These are phyloP conservation scores for Selenia dentaria DNA, from an alignment of 2,888 invertebrate genomes.

Conservation along the genomic window DNA sequence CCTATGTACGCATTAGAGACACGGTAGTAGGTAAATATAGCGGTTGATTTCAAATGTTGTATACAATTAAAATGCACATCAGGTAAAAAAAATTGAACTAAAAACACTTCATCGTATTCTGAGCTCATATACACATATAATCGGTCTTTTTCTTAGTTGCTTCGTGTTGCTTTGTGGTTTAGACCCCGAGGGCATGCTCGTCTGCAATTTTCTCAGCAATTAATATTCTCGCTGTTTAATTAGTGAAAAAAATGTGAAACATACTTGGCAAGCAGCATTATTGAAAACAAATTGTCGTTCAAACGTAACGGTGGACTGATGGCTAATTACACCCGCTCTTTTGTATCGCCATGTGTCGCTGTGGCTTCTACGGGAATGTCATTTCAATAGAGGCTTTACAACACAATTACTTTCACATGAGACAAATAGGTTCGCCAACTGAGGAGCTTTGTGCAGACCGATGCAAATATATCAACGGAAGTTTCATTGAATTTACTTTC, in stretches of 20 bases:
- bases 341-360: slow-evolving; percentile 62
- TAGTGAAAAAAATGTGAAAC: slow-evolving; percentile 73
- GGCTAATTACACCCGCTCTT: slow-evolving; percentile 55
- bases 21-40: too few relatives aligned
- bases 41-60: too few relatives aligned
- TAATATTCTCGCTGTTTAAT: slow-evolving; percentile 72
- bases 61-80: too few relatives aligned
- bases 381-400: slow-evolving; percentile 22
- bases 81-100: background rate
- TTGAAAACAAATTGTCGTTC: slow-evolving; percentile 51
- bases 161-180: slow-evolving; percentile 67
- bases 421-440: too few relatives aligned
- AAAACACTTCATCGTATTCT: slow-evolving; percentile 47
- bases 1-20: too few relatives aligned
- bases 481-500: too few relatives aligned
- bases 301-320: slow-evolving; percentile 52
- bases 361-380: slow-evolving; percentile 43
- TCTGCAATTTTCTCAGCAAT: slow-evolving; percentile 78
- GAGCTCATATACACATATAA: slow-evolving; percentile 50
- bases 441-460: too few relatives aligned
- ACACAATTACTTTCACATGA: too few relatives aligned
- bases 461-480: too few relatives aligned
- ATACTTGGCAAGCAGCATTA: slow-evolving; percentile 59
- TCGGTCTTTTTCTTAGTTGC: slow-evolving; percentile 67
- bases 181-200: slow-evolving; percentile 59